These are phyloP conservation scores for Bradypodion pumilum DNA, from an alignment of 2,797 vertebrate genomes.

Conservation along the genomic window DNA sequence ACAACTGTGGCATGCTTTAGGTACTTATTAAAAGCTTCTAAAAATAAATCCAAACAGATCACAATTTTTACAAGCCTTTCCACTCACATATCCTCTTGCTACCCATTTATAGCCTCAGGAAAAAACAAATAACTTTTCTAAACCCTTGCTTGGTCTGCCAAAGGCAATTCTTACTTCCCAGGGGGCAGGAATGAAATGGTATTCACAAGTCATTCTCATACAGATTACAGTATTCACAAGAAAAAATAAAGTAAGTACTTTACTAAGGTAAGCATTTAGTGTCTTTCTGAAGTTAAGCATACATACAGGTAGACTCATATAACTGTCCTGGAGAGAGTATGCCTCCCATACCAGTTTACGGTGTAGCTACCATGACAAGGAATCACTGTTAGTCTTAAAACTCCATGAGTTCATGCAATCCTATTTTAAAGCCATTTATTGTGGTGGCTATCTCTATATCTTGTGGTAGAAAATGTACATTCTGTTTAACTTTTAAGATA, in stretches of 20 bases:
- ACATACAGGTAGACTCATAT: not conserved
- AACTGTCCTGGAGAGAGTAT: too few relatives aligned
- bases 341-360: too few relatives aligned
- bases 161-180: not conserved
- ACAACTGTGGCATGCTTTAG: too few relatives aligned
- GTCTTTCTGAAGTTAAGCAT: not conserved
- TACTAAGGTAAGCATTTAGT: not conserved
- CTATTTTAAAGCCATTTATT: too few relatives aligned
- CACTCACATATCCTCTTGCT: not conserved
- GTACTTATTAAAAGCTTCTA: not conserved
- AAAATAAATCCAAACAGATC: not conserved
- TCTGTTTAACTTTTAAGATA: not conserved
- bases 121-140: not conserved
- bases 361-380: too few relatives aligned
- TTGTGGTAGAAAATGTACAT: too few relatives aligned
- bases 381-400: too few relatives aligned
- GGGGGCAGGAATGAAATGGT: not conserved
- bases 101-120: not conserved
- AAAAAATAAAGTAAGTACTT: not conserved
- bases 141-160: not conserved
- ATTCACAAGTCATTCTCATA: not conserved
- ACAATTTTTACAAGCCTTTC: not conserved
- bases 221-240: not conserved
- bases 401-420: too few relatives aligned
- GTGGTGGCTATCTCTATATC: too few relatives aligned